Evolutionary conservation across 1,140 invertebrate species (phyloP), one percentile per base, ranked within the genome.

Genomic region (Trichomalopsis sarcophagae): DNA sequence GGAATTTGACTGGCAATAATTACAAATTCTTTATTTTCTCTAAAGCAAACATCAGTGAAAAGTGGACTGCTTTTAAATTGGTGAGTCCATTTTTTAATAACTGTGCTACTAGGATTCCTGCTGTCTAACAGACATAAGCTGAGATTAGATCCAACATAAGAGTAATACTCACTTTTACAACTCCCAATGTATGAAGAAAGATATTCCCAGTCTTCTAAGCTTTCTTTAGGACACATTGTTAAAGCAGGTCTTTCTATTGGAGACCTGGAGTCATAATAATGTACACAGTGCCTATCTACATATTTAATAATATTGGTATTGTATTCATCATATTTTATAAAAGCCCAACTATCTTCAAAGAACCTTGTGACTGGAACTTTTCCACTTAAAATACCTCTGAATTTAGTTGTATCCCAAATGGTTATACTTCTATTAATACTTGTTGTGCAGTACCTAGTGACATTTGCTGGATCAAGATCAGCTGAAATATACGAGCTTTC

Each of bases 31-130:
- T 89, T 85, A 2, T 90, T 85, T 14, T 89, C 78, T 79, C 90
- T 92, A 55, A 9, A 88, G 89, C 84, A 84, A 80, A 87, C 47
- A 82, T 89, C 76, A n/a, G 83, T 88, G 47, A 89, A 85, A 77
- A 92, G 68, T 1, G 92, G 92, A 33, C 91, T 86, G 84, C 89
- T 89, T 87, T 91, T 90, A 1, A 93, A 90, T n/a, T 91, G 89
- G 87, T 93, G 92, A 30, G 90, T 93, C 92, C 92, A 93, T 84
- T 92, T 93, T 88, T 93, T 92, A 44, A 86, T 84, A n/a, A 93
- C 87, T 9, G 88, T 87, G 14, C 86, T 74, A 14, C 88, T 85
- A 14, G 89, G 87, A 17, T 84, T 89, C 44, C 92, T 90, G 86
- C 87, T 90, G 81, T 93, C 92, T 14, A 90, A 87, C 86, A 93